Evolutionary conservation across 30 jellyfish, hydroid and myxozoan species (phyloP).

Genomic region (Clytia hemisphaerica): DNA sequence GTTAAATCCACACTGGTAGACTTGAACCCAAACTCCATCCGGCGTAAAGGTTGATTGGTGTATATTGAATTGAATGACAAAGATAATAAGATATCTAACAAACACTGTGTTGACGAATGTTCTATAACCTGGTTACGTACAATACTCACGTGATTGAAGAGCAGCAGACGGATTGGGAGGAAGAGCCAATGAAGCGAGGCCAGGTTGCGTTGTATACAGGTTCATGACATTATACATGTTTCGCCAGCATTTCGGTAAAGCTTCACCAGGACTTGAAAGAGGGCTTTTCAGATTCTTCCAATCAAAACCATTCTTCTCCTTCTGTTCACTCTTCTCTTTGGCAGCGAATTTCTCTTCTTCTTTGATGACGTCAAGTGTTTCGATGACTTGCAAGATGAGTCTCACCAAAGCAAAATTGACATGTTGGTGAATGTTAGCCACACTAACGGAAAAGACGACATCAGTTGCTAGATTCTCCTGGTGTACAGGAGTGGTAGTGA

Average conservation of each 20-base stretch:
- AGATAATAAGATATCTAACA: too few relatives aligned
- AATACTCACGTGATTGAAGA: too few relatives aligned
- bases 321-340: conserved; percentile 24
- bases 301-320: not conserved
- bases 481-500: not conserved
- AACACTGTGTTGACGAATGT: too few relatives aligned
- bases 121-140: too few relatives aligned
- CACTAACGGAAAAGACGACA: not conserved
- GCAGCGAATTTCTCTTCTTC: conserved; percentile 80
- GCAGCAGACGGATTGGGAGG: too few relatives aligned
- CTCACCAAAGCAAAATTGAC: conserved; percentile 71
- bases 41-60: too few relatives aligned
- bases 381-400: conserved; percentile 63
- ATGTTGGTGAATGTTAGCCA: conserved; percentile 34
- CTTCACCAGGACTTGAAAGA: not conserved
- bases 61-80: too few relatives aligned
- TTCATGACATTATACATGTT: conserved; percentile 80
- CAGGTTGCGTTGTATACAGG: conserved; percentile 41
- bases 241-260: conserved; percentile 61
- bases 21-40: too few relatives aligned
- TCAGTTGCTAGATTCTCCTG: not conserved
- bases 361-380: conserved; percentile 55
- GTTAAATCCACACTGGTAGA: too few relatives aligned
- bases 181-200: too few relatives aligned
- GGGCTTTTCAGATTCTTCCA: not conserved